Evolutionary conservation across 2,888 invertebrate species (phyloP).

Genomic region (Iphiclides podalirius): DNA sequence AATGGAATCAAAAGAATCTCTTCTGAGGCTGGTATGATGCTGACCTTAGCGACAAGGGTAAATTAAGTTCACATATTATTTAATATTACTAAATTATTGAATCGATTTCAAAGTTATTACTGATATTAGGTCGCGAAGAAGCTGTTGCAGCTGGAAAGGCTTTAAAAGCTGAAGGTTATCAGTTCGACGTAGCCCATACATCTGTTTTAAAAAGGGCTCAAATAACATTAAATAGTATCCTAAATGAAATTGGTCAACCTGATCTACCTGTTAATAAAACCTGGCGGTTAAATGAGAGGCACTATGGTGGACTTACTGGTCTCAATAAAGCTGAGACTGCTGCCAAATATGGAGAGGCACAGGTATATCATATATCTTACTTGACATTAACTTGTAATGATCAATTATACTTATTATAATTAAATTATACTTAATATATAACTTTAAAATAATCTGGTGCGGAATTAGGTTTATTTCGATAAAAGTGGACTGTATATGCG

Average conservation of each 20-base stretch:
- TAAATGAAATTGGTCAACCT: slow-evolving; percentile 84
- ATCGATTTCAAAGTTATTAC: no score
- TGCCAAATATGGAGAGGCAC: slow-evolving; percentile 90
- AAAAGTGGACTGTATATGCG: no score
- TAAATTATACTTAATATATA: no score
- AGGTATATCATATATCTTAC: no score
- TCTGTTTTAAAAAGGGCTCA: slow-evolving; percentile 90
- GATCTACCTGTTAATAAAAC: slow-evolving; percentile 84
- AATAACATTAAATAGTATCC: slow-evolving; percentile 84
- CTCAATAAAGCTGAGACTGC: slow-evolving; percentile 92
- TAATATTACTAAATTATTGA: no score
- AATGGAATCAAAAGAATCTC: slow-evolving; percentile 86
- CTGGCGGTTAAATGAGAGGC: slow-evolving; percentile 93
- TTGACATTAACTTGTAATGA: no score
- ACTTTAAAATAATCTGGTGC: no score
- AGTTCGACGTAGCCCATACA: slow-evolving; percentile 90
- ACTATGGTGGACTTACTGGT: slow-evolving; percentile 92
- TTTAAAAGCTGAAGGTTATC: slow-evolving; percentile 83
- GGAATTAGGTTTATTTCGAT: no score
- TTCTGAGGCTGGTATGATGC: slow-evolving; percentile 89
- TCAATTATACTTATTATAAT: no score
- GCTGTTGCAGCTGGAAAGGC: slow-evolving; percentile 86
- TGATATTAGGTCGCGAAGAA: slow-evolving; percentile 81
- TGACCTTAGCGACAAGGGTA: slow-evolving; percentile 84
- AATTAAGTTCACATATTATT: slow-evolving; percentile 27